These are phyloP conservation scores for Syngnathus typhle DNA, from an alignment of 2,113 vertebrate genomes.

Conservation along the genomic window DNA sequence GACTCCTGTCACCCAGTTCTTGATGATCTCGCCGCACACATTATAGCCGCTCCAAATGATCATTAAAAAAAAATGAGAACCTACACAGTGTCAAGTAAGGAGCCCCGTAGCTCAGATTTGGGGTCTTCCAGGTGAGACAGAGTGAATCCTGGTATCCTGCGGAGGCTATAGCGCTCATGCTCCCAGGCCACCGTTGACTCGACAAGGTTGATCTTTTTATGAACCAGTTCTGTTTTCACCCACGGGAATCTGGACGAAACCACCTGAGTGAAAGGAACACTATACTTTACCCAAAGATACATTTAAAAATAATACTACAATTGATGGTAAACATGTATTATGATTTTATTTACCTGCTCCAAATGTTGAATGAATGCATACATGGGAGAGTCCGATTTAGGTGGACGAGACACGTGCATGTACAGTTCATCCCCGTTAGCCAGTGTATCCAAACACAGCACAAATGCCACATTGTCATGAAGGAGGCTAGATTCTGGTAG, in stretches of 20 bases:
- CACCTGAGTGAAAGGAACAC: slow-evolving; percentile 48
- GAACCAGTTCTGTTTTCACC: slow-evolving; percentile 66
- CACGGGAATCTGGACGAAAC: slow-evolving; percentile 65
- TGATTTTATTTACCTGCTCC: slow-evolving; percentile 56
- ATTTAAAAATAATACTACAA: not conserved
- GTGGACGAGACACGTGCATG: slow-evolving; percentile 72
- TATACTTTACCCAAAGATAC: not conserved
- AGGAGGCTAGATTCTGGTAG: slow-evolving; percentile 72
- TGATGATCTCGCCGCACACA: not conserved
- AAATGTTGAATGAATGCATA: slow-evolving; percentile 64
- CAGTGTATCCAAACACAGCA: slow-evolving; percentile 73
- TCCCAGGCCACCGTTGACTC: slow-evolving; percentile 72
- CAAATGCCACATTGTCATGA: slow-evolving; percentile 74
- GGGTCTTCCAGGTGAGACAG: slow-evolving; percentile 70
- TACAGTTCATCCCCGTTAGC: slow-evolving; percentile 68
- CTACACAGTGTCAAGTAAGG: slow-evolving; percentile 71
- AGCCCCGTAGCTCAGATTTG: slow-evolving; percentile 63
- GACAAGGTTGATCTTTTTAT: slow-evolving; percentile 76
- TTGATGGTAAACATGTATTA: not conserved
- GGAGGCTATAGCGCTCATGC: slow-evolving; percentile 72
- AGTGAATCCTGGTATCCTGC: slow-evolving; percentile 70
- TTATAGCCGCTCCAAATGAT: not conserved
- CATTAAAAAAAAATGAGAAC: not conserved
- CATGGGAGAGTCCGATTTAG: slow-evolving; percentile 56
- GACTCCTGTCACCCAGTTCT: not conserved